These are phyloP conservation scores for Eupristina koningsbergeri DNA, from an alignment of 1,140 invertebrate species.

Conservation along the genomic window DNA sequence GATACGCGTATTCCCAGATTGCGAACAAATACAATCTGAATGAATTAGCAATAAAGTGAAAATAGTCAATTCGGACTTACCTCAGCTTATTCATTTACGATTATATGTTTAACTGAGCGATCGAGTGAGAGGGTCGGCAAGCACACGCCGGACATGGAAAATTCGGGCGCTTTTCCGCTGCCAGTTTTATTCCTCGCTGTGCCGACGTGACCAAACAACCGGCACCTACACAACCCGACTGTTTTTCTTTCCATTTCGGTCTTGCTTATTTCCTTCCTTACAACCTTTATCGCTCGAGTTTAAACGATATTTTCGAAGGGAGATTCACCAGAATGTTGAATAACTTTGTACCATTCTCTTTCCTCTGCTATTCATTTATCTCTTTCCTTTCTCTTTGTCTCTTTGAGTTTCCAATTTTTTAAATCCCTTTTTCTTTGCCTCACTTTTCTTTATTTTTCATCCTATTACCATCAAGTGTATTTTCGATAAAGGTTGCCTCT, in stretches of 20 bases:
- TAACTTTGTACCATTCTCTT: neutral
- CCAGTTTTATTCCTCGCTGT: too few relatives aligned
- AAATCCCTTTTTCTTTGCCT: constrained; percentile 6
- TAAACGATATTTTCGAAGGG: constrained; percentile 58
- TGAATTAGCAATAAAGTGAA: constrained; percentile 70
- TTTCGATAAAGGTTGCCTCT: constrained; percentile 34
- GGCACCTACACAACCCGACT: too few relatives aligned
- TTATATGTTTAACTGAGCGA: neutral
- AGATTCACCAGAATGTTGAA: constrained; percentile 32
- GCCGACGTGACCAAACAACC: too few relatives aligned
- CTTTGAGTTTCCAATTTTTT: neutral
- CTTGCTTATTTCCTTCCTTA: too few relatives aligned
- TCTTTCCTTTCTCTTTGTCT: constrained; percentile 36
- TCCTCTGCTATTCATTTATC: neutral
- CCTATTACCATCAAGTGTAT: constrained; percentile 39
- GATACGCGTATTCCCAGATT: constrained; percentile 61
- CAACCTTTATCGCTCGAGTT: constrained; percentile 41
- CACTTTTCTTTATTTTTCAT: neutral
- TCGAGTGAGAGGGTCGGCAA: neutral
- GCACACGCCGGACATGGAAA: too few relatives aligned
- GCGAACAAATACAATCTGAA: constrained; percentile 72
- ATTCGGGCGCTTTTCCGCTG: too few relatives aligned
- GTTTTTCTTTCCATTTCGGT: too few relatives aligned
- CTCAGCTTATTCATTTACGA: constrained; percentile 41
- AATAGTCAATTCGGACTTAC: constrained; percentile 62